Conservation (phyloP, 2,888 invertebrate genomes). For the Archips xylosteana region DNA sequence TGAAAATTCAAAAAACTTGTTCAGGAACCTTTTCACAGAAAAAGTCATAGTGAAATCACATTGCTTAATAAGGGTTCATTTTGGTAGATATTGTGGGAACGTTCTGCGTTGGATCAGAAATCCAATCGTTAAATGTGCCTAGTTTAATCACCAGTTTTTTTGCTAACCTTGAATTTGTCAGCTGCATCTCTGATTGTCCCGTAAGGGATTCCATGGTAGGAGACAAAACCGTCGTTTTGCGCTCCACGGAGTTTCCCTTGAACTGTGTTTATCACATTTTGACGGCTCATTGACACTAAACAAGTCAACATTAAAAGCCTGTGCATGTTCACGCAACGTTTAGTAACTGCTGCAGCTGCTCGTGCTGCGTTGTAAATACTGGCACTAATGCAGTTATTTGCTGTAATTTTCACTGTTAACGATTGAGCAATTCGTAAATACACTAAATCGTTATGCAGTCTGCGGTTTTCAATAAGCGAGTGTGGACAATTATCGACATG, state of each 20-base stretch:
- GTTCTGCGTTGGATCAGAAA: too few relatives aligned
- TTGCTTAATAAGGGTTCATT: too few relatives aligned
- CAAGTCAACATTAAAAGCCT: conserved; percentile 9
- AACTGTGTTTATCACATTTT: conserved; percentile 60
- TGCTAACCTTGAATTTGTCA: conserved; percentile 67
- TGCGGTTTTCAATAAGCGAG: conserved; percentile 42
- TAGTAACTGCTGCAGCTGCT: not conserved
- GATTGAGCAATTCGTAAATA: conserved; percentile 17
- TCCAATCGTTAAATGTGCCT: not conserved
- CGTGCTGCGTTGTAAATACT: not conserved
- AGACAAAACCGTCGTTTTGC: conserved; percentile 62
- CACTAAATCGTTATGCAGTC: conserved; percentile 15
- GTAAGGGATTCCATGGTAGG: conserved; percentile 74
- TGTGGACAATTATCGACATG: conserved; percentile 32
- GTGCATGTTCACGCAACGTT: conserved; percentile 4
- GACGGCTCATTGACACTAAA: conserved; percentile 39
- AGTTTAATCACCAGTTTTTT: not conserved
- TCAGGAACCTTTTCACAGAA: too few relatives aligned
- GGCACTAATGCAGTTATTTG: not conserved
- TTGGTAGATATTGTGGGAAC: too few relatives aligned
- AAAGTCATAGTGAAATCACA: too few relatives aligned
- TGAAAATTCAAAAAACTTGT: too few relatives aligned
- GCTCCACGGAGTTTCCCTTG: conserved; percentile 69
- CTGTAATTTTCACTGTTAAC: conserved; percentile 24
- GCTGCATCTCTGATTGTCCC: conserved; percentile 53